These are phyloP conservation scores for Mustela nigripes DNA, from an alignment of 2,113 vertebrate genomes.

Conservation along the genomic window DNA sequence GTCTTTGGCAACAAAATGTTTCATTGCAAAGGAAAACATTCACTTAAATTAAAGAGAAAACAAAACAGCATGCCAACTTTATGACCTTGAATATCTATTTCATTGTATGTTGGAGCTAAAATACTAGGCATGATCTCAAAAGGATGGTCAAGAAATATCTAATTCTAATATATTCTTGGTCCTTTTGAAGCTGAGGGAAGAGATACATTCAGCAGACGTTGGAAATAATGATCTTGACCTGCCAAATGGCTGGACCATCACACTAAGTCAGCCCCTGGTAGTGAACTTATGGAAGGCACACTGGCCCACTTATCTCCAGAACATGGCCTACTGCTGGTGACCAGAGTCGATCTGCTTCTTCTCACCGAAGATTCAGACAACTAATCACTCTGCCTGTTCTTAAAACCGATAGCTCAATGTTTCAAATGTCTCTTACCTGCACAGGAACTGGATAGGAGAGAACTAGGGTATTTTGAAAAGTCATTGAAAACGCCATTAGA, in stretches of 20 bases:
- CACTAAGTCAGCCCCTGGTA: background rate
- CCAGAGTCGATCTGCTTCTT: background rate
- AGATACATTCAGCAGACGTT: background rate
- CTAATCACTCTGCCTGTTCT: background rate
- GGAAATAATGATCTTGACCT: slow-evolving; percentile 23
- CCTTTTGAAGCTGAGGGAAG: background rate
- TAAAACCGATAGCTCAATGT: background rate
- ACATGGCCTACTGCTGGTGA: background rate
- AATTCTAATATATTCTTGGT: background rate
- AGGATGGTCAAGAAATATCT: background rate
- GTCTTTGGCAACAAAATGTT: slow-evolving; percentile 11
- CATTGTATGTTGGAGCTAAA: background rate
- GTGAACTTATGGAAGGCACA: rapidly evolving
- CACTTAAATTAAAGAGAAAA: slow-evolving; percentile 56
- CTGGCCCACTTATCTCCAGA: background rate
- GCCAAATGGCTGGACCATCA: background rate
- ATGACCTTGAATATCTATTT: slow-evolving; percentile 27
- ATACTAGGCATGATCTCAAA: background rate
- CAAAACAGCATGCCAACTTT: background rate
- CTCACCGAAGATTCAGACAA: background rate
- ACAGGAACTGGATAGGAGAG: background rate
- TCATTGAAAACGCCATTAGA: background rate
- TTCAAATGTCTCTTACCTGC: slow-evolving; percentile 1
- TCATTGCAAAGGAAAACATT: slow-evolving; percentile 54
- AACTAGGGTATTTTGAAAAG: background rate